Conservation (phyloP, 2,888 invertebrate species). For the Venustoraphidia nigricollis region DNA sequence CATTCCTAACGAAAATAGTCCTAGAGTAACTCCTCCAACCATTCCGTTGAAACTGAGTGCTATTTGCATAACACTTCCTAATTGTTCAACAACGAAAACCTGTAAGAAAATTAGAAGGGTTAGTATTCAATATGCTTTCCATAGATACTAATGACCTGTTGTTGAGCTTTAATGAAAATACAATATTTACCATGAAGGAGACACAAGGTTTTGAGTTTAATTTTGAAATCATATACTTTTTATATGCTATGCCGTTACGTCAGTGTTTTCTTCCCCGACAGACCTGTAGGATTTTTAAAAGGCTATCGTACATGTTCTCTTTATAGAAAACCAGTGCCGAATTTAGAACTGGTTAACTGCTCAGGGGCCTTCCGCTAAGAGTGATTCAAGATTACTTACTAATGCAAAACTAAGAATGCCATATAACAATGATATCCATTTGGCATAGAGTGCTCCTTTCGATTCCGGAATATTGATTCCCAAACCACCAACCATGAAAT, state of each 20-base stretch:
- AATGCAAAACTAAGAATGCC: slow-evolving; percentile 47
- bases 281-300: no score
- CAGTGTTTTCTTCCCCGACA: no score
- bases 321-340: no score
- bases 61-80: slow-evolving; percentile 80
- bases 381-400: slow-evolving; percentile 22
- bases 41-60: slow-evolving; percentile 80
- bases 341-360: no score
- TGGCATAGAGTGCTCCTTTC: slow-evolving; percentile 59
- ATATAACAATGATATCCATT: slow-evolving; percentile 53
- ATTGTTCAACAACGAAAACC: slow-evolving; percentile 71
- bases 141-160: no score
- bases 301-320: no score
- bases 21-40: slow-evolving; percentile 76
- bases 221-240: no score
- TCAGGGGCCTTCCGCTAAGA: not conserved
- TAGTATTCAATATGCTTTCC: no score
- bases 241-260: no score
- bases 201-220: not conserved
- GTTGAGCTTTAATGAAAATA: not conserved
- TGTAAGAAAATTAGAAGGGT: slow-evolving; percentile 10
- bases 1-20: slow-evolving; percentile 78
- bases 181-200: not conserved
- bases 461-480: slow-evolving; percentile 54
- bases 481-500: slow-evolving; percentile 59